Evolutionary conservation across 2,888 invertebrate genomes (phyloP).

Genomic region (Calliopum simillimum): DNA sequence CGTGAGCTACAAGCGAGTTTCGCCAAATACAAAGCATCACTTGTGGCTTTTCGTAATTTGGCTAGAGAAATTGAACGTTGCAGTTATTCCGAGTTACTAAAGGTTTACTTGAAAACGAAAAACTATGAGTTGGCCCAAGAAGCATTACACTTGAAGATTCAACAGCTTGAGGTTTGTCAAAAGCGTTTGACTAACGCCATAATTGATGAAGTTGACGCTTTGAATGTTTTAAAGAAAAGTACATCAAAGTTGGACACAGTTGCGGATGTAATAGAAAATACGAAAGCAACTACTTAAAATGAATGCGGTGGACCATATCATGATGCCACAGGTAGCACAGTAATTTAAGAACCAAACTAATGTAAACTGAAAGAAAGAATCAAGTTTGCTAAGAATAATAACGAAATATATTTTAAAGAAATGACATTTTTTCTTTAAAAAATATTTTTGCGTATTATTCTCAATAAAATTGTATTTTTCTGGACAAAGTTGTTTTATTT

Average conservation of each 20-base stretch:
- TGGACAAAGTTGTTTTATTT: too few relatives aligned
- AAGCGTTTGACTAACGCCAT: conserved; percentile 40
- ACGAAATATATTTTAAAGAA: too few relatives aligned
- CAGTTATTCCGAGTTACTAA: conserved; percentile 41
- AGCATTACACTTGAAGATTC: conserved; percentile 44
- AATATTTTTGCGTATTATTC: too few relatives aligned
- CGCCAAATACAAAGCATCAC: conserved; percentile 36
- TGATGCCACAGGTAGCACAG: neutral
- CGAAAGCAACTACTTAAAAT: neutral
- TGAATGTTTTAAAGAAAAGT: neutral
- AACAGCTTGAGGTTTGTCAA: conserved; percentile 46
- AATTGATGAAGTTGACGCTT: conserved; percentile 22
- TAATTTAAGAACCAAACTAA: neutral
- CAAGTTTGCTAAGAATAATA: too few relatives aligned
- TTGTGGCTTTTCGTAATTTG: conserved; percentile 47
- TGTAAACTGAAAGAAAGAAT: too few relatives aligned
- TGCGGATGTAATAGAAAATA: neutral
- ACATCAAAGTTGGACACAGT: neutral
- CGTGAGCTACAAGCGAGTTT: conserved; percentile 4
- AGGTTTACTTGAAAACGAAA: conserved; percentile 52
- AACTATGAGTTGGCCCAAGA: conserved; percentile 48
- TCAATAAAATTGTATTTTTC: too few relatives aligned
- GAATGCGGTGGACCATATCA: neutral
- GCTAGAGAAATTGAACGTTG: conserved; percentile 46
- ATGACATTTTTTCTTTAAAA: too few relatives aligned